These are phyloP conservation scores for Megalops cyprinoides DNA, from an alignment of 2,797 vertebrate genomes.

Conservation along the genomic window DNA sequence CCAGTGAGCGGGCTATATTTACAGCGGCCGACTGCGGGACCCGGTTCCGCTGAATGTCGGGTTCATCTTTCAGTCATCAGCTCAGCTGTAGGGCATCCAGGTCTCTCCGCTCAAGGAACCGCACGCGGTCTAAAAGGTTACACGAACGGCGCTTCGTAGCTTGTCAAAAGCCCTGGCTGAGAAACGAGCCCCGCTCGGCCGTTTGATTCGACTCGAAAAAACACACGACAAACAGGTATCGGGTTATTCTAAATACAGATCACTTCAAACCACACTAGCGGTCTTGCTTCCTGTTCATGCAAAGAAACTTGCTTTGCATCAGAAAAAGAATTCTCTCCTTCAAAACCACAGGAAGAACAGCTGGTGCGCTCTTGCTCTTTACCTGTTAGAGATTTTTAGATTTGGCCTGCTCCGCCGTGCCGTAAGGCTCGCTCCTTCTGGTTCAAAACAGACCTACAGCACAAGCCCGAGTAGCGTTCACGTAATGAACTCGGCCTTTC, in stretches of 20 bases:
- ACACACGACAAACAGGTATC: background rate
- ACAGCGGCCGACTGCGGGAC: no score
- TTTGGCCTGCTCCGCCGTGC: background rate
- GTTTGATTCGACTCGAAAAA: background rate
- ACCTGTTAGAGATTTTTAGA: background rate
- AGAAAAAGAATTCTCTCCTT: background rate
- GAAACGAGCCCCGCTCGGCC: no score
- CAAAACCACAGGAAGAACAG: background rate
- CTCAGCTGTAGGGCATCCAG: no score
- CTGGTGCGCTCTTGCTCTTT: background rate
- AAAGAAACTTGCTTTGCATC: slow-evolving; percentile 6
- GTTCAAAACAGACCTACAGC: background rate
- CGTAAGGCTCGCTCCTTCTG: background rate
- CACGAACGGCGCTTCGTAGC: background rate
- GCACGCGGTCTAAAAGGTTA: background rate
- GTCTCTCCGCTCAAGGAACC: no score
- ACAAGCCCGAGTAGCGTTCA: background rate
- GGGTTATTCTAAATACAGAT: slow-evolving; percentile 17
- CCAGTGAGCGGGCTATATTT: background rate
- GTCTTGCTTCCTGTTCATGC: slow-evolving; percentile 31
- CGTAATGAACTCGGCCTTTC: slow-evolving; percentile 4
- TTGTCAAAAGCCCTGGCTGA: background rate
- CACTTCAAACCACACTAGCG: slow-evolving; percentile 17
- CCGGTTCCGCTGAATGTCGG: no score
- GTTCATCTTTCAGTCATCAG: no score